Evolutionary conservation across 2,113 vertebrate species (phyloP), one percentile per base, ranked within the genome.

Genomic region (Dasyurus viverrinus): DNA sequence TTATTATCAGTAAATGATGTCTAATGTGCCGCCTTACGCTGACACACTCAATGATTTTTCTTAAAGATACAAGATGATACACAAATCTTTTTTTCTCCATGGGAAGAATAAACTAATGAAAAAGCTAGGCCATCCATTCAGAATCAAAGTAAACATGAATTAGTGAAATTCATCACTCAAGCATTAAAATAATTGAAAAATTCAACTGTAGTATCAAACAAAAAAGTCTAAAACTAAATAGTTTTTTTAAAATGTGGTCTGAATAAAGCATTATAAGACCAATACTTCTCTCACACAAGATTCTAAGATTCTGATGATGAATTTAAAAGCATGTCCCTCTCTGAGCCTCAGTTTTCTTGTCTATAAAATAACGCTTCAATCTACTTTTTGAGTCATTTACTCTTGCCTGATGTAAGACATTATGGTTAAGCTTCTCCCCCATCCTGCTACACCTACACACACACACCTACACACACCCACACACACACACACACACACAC

Each of bases 61-160:
- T 1, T 0, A 90, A 26, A 14, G 2, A 94, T 2, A 95, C 0
- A 42, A 50, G 92, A 90, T 94, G 89, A 3, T 0, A 8, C 30
- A 92, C 8, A 91, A 50, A 76, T 92, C 8, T 89, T 95, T 92
- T 92, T 46, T 50, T 52, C 30, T 54, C 68, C 27, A 91, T 89
- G 10, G 76, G 84, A 91, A 95, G 2, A 50, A n/a, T 47, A 48
- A 30, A 53, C 23, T 89, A 46, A 8, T 76, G 8, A 91, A 84
- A 93, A 96, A 57, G 27, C 76, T 52, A 93, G 92, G 7, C 36
- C 0, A 27, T 1, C 30, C 60, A 94, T 91, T 24, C 46, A 94
- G 89, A 93, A 60, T 54, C 26, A 53, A 94, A 36, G 53, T 24
- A 54, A 94, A 36, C 2, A 27, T 14, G 25, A 84, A 27, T 24